Evolutionary conservation across 2,888 invertebrate species (phyloP).

Genomic region (Tolmerus cingulatus): DNA sequence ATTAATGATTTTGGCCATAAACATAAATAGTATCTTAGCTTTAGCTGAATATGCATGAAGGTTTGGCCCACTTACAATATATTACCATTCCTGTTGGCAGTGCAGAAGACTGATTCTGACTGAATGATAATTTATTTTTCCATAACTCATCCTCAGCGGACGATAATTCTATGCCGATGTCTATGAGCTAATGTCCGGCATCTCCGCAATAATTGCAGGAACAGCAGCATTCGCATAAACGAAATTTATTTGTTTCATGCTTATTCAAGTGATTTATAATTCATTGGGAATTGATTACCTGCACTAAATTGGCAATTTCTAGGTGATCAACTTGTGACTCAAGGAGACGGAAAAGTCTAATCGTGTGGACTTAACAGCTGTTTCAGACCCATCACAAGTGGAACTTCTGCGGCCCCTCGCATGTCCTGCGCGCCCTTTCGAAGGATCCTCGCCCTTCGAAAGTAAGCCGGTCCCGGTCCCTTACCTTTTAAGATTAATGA

Average conservation of each 20-base stretch:
- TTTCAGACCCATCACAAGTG: conserved; percentile 8
- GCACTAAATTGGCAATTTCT: conserved; percentile 26
- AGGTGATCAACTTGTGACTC: conserved; percentile 27
- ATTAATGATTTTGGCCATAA: not conserved
- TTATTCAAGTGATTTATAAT: conserved; percentile 22
- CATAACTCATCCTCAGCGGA: not conserved
- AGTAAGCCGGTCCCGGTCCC: not conserved
- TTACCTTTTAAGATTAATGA: conserved; percentile 29
- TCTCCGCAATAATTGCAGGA: conserved; percentile 6
- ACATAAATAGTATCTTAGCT: not conserved
- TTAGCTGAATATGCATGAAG: not conserved
- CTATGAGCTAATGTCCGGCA: not conserved
- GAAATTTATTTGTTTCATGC: conserved; percentile 10
- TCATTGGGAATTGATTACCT: conserved; percentile 22
- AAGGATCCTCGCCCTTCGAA: not conserved
- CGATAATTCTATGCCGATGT: not conserved
- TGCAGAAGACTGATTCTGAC: not conserved
- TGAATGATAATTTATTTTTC: not conserved
- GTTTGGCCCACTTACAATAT: not conserved
- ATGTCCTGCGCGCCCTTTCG: not conserved
- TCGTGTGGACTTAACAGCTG: conserved; percentile 24
- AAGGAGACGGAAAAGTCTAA: conserved; percentile 30
- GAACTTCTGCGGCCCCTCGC: not conserved
- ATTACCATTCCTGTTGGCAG: not conserved
- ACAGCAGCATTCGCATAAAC: not conserved